Evolutionary conservation across 2,113 vertebrate genomes (phyloP).

Genomic region (Hepsetus odoe): DNA sequence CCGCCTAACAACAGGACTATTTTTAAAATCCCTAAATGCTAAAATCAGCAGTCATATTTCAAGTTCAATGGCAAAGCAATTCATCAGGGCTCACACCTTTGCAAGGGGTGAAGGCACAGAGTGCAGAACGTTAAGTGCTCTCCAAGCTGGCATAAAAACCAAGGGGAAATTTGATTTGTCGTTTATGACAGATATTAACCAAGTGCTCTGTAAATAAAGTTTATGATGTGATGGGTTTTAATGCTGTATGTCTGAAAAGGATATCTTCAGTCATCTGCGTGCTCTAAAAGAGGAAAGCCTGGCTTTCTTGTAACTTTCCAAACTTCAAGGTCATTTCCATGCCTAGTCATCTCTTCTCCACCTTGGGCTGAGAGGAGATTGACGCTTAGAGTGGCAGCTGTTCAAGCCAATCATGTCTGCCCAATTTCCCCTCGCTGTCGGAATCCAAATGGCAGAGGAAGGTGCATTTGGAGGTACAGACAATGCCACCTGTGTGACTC

Average conservation of each 20-base stretch:
- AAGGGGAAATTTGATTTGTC: conserved; percentile 59
- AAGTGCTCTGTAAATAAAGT: conserved; percentile 61
- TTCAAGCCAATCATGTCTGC: conserved; percentile 25
- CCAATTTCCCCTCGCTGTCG: conserved; percentile 3
- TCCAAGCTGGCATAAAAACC: conserved; percentile 52
- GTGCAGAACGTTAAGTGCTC: conserved; percentile 49
- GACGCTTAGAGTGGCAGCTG: conserved; percentile 12
- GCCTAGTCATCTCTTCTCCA: neutral
- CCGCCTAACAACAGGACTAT: conserved; percentile 36
- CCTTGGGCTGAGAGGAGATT: neutral
- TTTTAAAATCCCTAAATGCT: conserved; percentile 46
- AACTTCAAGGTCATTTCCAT: conserved; percentile 38
- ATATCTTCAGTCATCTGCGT: conserved; percentile 14
- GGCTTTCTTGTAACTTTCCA: conserved; percentile 36
- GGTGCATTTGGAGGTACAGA: conserved; percentile 21
- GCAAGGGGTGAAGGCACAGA: conserved; percentile 16
- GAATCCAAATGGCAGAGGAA: neutral
- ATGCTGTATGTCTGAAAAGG: conserved; percentile 47
- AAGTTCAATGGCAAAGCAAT: conserved; percentile 50
- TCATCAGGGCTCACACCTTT: conserved; percentile 45
- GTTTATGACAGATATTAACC: conserved; percentile 57
- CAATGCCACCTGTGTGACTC: conserved; percentile 17
- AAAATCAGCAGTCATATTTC: conserved; percentile 51
- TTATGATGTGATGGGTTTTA: conserved; percentile 51
- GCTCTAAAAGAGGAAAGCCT: neutral